Evolutionary conservation across 2,888 invertebrate genomes (phyloP), one percentile per base, ranked within the genome.

Genomic region (Urechis unicinctus): DNA sequence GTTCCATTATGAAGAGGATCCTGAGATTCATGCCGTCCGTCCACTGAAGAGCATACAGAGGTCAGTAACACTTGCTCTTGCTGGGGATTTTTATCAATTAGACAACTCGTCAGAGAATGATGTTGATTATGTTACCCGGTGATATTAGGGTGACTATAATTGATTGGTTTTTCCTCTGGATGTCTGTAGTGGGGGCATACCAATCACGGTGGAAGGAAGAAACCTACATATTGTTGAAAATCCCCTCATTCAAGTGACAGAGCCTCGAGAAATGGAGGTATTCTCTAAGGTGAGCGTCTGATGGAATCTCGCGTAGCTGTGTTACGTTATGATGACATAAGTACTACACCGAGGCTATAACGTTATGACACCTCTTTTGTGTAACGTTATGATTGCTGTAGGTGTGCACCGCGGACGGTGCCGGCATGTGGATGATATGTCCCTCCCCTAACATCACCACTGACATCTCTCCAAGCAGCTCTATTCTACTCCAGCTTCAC

Each of bases 401-500:
- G n/a, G n/a, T n/a, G n/a, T n/a, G n/a, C n/a, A n/a, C n/a, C n/a
- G n/a, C n/a, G n/a, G n/a, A 45, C 22, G 17, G 22, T 17, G 22
- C 6, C 21, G 45, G 45, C 13, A 6, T 17, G 17, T 9, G 22
- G 6, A 45, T 45, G 45, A 45, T 21, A 6, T 45, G 45, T 21
- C 6, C 6, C 6, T 17, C 45, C 21, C 45, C 45, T 9, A 45
- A 22, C 21, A 22, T 45, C 45, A 45, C 13, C 6, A 45, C 6
- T 9, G 17, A 13, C 21, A 6, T 45, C 6, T 17, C 17, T 17
- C 45, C 45, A 17, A 21, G 45, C 22, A 9, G 6, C 21, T 24
- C 70, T 17, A 9, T 36, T 9, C 9, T 13, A 9, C 17, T 36
- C 17, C 9, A 36, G 9, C 43, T 73, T 24, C 65, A 62, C 52